Percentiles rank a stretch among this genome's conserved stretches.
Conservation (phyloP, 2,888 invertebrate genomes). For the Leucania comma region DNA sequence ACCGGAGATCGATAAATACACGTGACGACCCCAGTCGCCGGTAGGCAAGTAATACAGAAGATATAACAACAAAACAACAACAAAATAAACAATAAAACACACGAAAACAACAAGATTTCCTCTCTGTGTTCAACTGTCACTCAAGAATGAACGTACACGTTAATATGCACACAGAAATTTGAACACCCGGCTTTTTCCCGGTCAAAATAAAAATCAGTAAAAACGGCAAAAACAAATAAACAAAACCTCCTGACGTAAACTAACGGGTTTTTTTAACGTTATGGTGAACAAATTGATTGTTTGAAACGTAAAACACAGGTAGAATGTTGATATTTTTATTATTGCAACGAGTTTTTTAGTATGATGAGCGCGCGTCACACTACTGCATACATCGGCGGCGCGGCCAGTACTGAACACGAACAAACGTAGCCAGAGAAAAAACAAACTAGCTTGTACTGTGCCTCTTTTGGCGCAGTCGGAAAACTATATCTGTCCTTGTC, state of each 20-base stretch:
- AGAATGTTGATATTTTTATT: slow-evolving; percentile 68
- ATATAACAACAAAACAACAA: slow-evolving; percentile 67
- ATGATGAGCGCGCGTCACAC: slow-evolving; percentile 68
- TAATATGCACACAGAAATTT: slow-evolving; percentile 72
- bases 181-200: slow-evolving; percentile 85
- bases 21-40: slow-evolving; percentile 76
- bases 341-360: slow-evolving; percentile 69
- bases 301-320: slow-evolving; percentile 68
- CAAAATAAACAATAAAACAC: slow-evolving; percentile 72
- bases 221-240: slow-evolving; percentile 73
- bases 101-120: slow-evolving; percentile 64
- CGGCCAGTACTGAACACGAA: slow-evolving; percentile 80
- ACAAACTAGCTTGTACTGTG: slow-evolving; percentile 74
- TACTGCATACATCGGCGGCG: slow-evolving; percentile 79
- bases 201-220: slow-evolving; percentile 77
- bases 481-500: slow-evolving; percentile 78
- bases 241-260: slow-evolving; percentile 63
- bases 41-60: slow-evolving; percentile 66
- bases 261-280: slow-evolving; percentile 58
- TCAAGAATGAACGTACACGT: slow-evolving; percentile 74
- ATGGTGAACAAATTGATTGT: slow-evolving; percentile 48
- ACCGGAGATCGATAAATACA: slow-evolving; percentile 80
- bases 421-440: slow-evolving; percentile 73
- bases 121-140: slow-evolving; percentile 74
- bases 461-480: slow-evolving; percentile 78